Evolutionary conservation across 2,113 vertebrate genomes (phyloP).

Genomic region (Calyptomena viridis): DNA sequence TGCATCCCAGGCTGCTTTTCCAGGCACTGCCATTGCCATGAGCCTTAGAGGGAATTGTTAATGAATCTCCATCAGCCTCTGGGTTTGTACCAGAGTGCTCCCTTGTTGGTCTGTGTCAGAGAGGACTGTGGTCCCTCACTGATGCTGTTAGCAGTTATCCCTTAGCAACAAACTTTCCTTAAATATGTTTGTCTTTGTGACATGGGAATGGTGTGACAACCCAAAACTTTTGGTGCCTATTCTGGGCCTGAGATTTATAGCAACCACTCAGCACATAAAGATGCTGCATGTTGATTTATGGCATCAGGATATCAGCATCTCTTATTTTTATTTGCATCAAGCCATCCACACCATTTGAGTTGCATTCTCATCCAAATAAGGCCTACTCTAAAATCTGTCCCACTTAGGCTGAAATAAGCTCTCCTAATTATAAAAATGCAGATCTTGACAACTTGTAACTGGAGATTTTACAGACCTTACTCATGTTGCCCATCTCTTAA

Average conservation of each 20-base stretch:
- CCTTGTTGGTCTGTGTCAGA: background rate
- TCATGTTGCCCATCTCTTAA: background rate
- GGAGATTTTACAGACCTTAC: background rate
- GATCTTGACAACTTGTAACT: background rate
- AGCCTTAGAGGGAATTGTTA: background rate
- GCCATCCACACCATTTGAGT: background rate
- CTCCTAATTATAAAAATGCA: slow-evolving; percentile 6
- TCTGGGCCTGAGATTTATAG: slow-evolving; percentile 31
- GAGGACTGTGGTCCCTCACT: background rate
- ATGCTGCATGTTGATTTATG: slow-evolving; percentile 22
- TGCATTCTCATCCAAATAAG: slow-evolving; percentile 38
- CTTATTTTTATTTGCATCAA: slow-evolving; percentile 46
- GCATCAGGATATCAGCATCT: background rate
- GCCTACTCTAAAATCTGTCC: background rate
- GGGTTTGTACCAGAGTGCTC: background rate
- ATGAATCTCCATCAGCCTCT: background rate
- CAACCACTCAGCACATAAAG: background rate
- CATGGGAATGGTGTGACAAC: background rate
- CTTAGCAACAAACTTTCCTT: slow-evolving; percentile 8
- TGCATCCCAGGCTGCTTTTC: background rate
- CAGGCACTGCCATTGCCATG: background rate
- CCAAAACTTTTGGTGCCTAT: background rate
- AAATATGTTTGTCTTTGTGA: background rate
- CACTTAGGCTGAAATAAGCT: slow-evolving; percentile 1
- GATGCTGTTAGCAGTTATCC: background rate